phyloP scores from a whole-genome alignment of 2,113 vertebrate genomes.

The Callopanchax toddi region DNA sequence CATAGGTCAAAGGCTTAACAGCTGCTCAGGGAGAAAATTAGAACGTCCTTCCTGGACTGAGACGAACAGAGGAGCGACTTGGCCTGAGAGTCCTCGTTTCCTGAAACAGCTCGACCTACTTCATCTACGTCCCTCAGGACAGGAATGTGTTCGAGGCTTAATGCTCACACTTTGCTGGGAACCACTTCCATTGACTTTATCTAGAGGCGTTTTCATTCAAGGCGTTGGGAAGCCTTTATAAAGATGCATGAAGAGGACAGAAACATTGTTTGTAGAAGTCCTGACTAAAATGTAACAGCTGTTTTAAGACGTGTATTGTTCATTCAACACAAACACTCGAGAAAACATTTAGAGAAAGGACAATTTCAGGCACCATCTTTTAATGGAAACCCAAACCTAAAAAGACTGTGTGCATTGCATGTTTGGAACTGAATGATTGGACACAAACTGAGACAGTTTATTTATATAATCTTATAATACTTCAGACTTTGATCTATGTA shows the following conservation, averaged over 20 bases:
- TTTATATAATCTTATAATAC: too few species aligned
- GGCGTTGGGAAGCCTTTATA: background rate
- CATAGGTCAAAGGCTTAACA: conserved; percentile 58
- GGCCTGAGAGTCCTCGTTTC: conserved; percentile 34
- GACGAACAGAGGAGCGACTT: conserved; percentile 29
- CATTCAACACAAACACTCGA: too few species aligned
- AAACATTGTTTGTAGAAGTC: background rate
- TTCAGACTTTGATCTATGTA: too few species aligned
- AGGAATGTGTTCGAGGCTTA: background rate
- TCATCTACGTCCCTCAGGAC: conserved; percentile 32
- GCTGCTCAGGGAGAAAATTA: conserved; percentile 31
- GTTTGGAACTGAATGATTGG: too few species aligned
- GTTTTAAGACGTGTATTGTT: too few species aligned
- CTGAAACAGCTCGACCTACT: conserved; percentile 38
- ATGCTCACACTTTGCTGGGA: background rate
- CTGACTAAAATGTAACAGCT: too few species aligned
- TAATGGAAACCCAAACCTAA: too few species aligned
- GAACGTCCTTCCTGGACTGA: conserved; percentile 20
- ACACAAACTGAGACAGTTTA: too few species aligned
- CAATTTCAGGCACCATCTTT: too few species aligned
- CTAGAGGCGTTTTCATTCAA: background rate
- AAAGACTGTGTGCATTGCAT: too few species aligned
- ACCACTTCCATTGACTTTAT: background rate
- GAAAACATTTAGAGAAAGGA: too few species aligned
- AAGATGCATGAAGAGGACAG: background rate